A percentile compares a stretch with the other conserved stretches of the same genome.
phyloP scores from a whole-genome alignment of 2,113 vertebrate species.

The Lepus timidus region DNA sequence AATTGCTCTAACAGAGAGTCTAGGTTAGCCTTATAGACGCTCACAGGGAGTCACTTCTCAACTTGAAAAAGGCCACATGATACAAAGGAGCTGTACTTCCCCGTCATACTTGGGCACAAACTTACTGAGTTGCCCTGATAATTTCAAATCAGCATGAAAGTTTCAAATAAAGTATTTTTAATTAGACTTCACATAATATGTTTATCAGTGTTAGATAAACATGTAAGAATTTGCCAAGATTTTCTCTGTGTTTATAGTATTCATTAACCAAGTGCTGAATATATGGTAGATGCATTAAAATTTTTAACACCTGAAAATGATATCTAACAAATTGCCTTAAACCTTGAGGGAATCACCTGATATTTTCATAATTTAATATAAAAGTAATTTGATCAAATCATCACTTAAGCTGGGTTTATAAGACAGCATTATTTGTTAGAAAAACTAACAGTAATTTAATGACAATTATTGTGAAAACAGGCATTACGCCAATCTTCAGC shows the following conservation, averaged over 20 bases:
- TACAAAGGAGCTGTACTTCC: neutral
- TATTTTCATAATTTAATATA: constrained; percentile 40
- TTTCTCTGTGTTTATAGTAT: neutral
- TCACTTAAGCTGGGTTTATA: neutral
- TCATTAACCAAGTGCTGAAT: neutral
- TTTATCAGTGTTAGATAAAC: neutral
- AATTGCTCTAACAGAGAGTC: neutral
- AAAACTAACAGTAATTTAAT: constrained; percentile 41
- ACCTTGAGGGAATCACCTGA: neutral
- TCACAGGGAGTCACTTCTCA: fast-evolving
- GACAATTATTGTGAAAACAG: constrained; percentile 36
- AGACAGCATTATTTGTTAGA: neutral
- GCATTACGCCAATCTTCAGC: neutral
- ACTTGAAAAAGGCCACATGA: too few relatives aligned
- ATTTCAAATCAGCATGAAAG: neutral
- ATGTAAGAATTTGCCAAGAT: neutral
- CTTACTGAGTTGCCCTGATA: neutral
- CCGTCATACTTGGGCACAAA: fast-evolving
- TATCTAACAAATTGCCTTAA: constrained; percentile 38
- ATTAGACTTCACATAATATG: neutral
- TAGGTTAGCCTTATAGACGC: neutral
- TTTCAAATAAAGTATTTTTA: neutral
- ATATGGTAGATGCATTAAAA: neutral
- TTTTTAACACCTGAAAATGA: constrained; percentile 34
- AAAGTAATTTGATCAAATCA: constrained; percentile 37